Percentiles rank a stretch among this genome's conserved stretches.
Evolutionary conservation across 2,113 vertebrate genomes (phyloP).

Genomic region (Rhodinocichla rosea): DNA sequence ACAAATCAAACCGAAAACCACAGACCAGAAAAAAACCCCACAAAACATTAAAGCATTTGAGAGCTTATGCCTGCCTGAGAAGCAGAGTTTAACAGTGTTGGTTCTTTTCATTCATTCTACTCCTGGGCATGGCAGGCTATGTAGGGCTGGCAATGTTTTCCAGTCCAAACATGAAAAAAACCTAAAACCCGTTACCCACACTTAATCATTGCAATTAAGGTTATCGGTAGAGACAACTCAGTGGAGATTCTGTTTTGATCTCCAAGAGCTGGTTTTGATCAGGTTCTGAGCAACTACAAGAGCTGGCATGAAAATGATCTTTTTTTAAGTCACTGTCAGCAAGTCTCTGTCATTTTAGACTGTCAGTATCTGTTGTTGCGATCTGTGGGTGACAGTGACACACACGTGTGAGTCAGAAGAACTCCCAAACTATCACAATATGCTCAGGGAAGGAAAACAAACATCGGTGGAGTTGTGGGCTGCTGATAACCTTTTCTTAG

Average conservation of each 20-base stretch:
- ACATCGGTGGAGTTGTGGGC: slow-evolving; percentile 10
- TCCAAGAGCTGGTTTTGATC: neutral
- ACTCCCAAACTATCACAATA: slow-evolving; percentile 9
- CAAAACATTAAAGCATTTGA: neutral
- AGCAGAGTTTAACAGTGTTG: neutral
- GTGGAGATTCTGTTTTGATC: slow-evolving; percentile 23
- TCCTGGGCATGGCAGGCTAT: neutral
- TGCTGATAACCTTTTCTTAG: slow-evolving; percentile 44
- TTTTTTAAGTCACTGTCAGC: slow-evolving; percentile 47
- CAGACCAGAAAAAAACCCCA: slow-evolving; percentile 29
- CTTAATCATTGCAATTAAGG: neutral
- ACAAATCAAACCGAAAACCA: slow-evolving; percentile 55
- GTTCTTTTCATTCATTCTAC: neutral
- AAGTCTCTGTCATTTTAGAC: slow-evolving; percentile 38
- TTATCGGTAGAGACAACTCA: neutral
- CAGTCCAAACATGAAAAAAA: neutral
- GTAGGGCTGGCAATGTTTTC: neutral
- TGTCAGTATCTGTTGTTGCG: slow-evolving; percentile 45
- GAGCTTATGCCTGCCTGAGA: neutral
- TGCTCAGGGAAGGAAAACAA: slow-evolving; percentile 43
- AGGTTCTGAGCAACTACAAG: neutral
- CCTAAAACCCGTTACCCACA: neutral
- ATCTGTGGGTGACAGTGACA: slow-evolving; percentile 63
- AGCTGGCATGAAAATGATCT: neutral
- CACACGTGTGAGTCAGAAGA: slow-evolving; percentile 43